Evolutionary conservation across 2,888 invertebrate species (phyloP).

Genomic region (Dendrolimus pini): DNA sequence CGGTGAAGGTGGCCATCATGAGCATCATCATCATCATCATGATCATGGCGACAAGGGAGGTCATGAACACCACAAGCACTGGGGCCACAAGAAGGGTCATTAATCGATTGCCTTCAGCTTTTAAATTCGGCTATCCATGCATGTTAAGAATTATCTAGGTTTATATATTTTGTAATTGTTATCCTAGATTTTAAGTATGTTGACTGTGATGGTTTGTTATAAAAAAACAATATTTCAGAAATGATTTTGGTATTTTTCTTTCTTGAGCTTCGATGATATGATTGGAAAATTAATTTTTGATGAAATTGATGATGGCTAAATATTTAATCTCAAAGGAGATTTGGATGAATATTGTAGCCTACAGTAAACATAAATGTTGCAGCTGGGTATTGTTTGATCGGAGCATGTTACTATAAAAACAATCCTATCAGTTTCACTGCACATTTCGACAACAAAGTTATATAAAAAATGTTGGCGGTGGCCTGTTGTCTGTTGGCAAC

Average conservation of each 20-base stretch:
- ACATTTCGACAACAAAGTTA: conserved; percentile 71
- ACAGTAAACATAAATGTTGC: neutral
- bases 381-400: neutral
- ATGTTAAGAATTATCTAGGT: conserved; percentile 45
- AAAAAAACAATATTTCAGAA: conserved; percentile 10
- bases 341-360: too few species aligned
- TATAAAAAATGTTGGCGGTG: conserved; percentile 47
- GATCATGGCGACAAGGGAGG: conserved; percentile 89
- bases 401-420: conserved; percentile 30
- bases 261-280: too few species aligned
- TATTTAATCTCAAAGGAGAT: too few species aligned
- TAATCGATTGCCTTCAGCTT: conserved; percentile 31
- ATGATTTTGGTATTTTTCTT: conserved; percentile 12
- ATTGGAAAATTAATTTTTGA: too few species aligned
- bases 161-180: conserved; percentile 23
- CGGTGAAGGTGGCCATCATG: conserved; percentile 85
- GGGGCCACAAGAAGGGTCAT: conserved; percentile 81
- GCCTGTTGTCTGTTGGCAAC: conserved; percentile 60
- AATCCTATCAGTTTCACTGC: conserved; percentile 57
- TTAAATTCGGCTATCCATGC: conserved; percentile 23
- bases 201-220: conserved; percentile 57
- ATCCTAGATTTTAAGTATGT: conserved; percentile 20
- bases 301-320: too few species aligned
- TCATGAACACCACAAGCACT: conserved; percentile 87
- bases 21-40: conserved; percentile 85